Base-by-base conservation (phyloP, 2,113 vertebrate genomes). In the Smithornis capensis region DNA sequence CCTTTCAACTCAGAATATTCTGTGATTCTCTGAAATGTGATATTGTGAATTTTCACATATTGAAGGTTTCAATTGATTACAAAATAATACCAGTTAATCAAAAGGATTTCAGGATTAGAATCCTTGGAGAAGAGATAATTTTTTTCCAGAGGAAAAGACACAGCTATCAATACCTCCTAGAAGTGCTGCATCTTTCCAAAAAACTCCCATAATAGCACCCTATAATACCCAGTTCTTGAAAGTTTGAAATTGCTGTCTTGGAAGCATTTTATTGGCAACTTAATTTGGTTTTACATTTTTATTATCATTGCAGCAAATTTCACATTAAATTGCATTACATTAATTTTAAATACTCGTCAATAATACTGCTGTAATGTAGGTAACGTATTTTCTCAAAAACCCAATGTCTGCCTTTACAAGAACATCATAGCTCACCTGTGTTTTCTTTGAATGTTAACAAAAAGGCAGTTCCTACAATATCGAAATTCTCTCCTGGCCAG, bases 401-500 rank as follows among this genome's bases (percentile, higher is more conserved):
- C 59, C 47, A 22, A 6, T 47, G 16, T 37, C 33, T 68, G 22
- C 13, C 24, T 45, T 38, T 73, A 31, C 21, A 50, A 4, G 59
- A 60, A 62, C 45, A 3, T 40, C 27, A 28, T 29, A 62, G 78
- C 13, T 75, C n/a, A n/a, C n/a, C n/a, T n/a, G n/a, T n/a, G n/a
- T n/a, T n/a, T 73, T 85, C 10, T 87, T 6, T 1, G 1, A 63
- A 37, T 19, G 5, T 7, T 91, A 62, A 60, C 2, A 5, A 60
- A 87, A 37, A 64, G 76, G 7, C 6, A 53, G 17, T 42, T 87
- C 68, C 33, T 83, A 10, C 44, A 56, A 19, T 29, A 82, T 4
- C 1, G 1, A 63, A 92, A 52, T 28, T 71, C 9, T n/a, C 19
- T 29, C 17, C 16, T 1, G 0, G 2, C 17, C 44, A 55, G 29